Percentiles rank a stretch among this genome's conserved stretches.
Conservation (phyloP, 1,140 invertebrate genomes). For the Zaprionus capensis region DNA sequence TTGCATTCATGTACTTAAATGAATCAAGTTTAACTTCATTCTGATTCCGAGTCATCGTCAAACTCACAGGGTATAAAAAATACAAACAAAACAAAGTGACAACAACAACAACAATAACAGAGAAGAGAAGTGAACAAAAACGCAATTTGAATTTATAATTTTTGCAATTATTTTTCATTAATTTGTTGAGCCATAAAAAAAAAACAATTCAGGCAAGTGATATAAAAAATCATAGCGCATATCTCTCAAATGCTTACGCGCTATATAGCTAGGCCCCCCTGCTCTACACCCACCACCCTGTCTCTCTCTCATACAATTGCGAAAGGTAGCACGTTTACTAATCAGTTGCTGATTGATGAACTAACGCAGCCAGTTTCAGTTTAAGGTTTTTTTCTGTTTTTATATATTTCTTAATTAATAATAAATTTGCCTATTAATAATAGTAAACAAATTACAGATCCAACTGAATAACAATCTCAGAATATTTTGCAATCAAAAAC, state of each 20-base stretch:
- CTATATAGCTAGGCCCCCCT: constrained; percentile 20
- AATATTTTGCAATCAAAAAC: constrained; percentile 11
- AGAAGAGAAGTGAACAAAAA: constrained; percentile 51
- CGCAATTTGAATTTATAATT: constrained; percentile 82
- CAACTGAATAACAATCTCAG: too few relatives aligned
- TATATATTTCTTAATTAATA: constrained; percentile 51
- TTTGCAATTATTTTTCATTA: constrained; percentile 81
- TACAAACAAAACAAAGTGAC: not conserved
- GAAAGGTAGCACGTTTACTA: constrained; percentile 58
- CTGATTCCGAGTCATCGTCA: not conserved
- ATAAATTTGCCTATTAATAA: constrained; percentile 71
- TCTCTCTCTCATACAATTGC: constrained; percentile 31
- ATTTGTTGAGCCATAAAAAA: constrained; percentile 69
- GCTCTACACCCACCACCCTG: not conserved
- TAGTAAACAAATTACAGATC: constrained; percentile 50
- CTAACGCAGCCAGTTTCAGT: constrained; percentile 38
- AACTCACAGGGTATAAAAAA: constrained; percentile 16
- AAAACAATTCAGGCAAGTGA: constrained; percentile 55
- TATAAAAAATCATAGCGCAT: constrained; percentile 76
- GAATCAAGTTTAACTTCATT: not conserved
- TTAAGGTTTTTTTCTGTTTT: constrained; percentile 3
- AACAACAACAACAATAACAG: constrained; percentile 8
- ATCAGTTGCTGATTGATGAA: constrained; percentile 68
- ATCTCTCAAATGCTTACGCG: constrained; percentile 74
- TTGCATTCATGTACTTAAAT: not conserved